Percentiles rank a stretch among this genome's conserved stretches.
Conservation (phyloP, 2,113 vertebrate species). For the Oceanites oceanicus region DNA sequence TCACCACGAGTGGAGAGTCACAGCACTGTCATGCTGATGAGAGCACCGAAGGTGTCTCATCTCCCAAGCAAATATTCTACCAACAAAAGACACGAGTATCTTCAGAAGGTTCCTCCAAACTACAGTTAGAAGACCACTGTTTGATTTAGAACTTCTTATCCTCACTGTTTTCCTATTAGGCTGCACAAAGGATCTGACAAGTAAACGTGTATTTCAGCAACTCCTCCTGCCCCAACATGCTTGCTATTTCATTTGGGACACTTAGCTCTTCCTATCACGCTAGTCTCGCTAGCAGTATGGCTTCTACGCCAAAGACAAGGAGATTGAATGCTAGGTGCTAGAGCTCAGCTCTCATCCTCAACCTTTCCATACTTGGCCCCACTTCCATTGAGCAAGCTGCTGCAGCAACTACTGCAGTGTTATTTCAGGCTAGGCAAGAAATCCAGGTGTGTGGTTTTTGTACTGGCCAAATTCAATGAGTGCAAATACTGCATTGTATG, state of each 20-base stretch:
- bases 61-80: neutral
- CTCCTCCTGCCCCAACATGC: neutral
- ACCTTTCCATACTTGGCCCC: neutral
- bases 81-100: neutral
- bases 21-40: accelerated
- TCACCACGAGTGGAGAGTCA: neutral
- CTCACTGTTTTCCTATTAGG: neutral
- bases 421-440: neutral
- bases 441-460: neutral
- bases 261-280: neutral
- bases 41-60: neutral
- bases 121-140: neutral
- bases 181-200: neutral
- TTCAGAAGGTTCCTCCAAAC: neutral
- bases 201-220: neutral
- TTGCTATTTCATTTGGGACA: neutral
- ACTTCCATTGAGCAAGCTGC: neutral
- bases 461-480: neutral
- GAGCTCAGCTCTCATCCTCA: neutral
- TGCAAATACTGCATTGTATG: neutral
- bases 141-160: neutral
- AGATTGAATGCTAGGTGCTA: neutral
- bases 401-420: neutral
- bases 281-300: neutral
- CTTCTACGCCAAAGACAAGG: neutral